These are phyloP conservation scores for Brachypodius melanocephalos DNA, from an alignment of 2,113 vertebrate genomes.

Conservation along the genomic window DNA sequence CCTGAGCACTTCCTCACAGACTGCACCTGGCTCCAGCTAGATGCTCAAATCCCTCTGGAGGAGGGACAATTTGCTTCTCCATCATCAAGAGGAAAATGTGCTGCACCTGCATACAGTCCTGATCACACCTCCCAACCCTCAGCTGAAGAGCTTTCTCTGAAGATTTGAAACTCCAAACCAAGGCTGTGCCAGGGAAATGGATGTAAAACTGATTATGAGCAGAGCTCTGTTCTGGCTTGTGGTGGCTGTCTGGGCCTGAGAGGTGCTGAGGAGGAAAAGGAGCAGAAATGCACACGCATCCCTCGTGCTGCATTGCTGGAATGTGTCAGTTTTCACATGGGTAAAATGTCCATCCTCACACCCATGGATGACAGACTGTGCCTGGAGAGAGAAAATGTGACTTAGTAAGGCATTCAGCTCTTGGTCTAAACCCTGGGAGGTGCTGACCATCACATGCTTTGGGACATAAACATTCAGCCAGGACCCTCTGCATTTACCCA, in stretches of 20 bases:
- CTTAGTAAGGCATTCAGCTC: fast-evolving
- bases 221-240: background rate
- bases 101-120: background rate
- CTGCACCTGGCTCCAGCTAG: background rate
- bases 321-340: background rate
- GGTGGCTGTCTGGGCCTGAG: background rate
- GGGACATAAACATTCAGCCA: background rate
- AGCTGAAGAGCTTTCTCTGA: background rate
- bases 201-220: background rate
- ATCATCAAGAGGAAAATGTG: background rate
- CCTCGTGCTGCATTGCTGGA: background rate
- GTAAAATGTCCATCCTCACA: background rate
- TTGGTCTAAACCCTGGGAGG: background rate
- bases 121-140: background rate
- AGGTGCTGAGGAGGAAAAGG: background rate
- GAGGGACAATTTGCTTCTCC: background rate
- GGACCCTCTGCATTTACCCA: fast-evolving
- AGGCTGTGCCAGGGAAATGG: background rate
- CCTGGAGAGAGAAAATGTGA: background rate
- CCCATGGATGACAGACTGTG: background rate
- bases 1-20: background rate
- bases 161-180: background rate
- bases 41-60: background rate
- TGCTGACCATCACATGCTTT: background rate
- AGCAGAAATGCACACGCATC: background rate